These are phyloP conservation scores for Eclectus roratus DNA, from an alignment of 2,113 vertebrate genomes.

Conservation along the genomic window DNA sequence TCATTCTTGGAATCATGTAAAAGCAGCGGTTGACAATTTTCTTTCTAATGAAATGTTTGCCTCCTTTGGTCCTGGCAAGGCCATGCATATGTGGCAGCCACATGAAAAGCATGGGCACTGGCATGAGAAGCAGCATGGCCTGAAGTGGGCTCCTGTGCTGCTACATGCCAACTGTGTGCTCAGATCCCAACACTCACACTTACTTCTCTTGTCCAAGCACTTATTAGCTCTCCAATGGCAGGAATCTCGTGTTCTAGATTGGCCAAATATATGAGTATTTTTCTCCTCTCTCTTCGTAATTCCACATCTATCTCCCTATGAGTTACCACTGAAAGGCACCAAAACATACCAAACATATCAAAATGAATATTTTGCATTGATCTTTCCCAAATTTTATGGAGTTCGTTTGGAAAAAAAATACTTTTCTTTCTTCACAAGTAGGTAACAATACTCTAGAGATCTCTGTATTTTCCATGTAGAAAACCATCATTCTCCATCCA, in stretches of 20 bases:
- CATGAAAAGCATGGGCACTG: conserved; percentile 33
- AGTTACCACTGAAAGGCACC: background rate
- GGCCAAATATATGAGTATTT: background rate
- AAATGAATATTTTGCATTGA: background rate
- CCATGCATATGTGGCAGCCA: conserved; percentile 38
- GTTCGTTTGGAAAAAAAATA: background rate
- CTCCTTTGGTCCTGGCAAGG: background rate
- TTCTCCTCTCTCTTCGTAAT: background rate
- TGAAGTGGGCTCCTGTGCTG: background rate
- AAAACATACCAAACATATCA: background rate
- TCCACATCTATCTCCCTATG: background rate
- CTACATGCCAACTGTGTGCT: background rate
- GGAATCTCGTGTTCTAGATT: background rate
- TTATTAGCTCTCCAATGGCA: background rate
- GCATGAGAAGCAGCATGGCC: background rate
- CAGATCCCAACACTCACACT: background rate
- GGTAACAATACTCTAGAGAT: background rate
- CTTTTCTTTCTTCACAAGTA: background rate
- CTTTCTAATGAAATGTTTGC: conserved; percentile 26
- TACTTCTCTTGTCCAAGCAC: background rate
- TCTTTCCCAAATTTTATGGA: background rate
- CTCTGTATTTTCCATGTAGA: background rate
- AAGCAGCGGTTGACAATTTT: background rate
- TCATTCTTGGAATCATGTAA: background rate
- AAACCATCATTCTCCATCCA: background rate